phyloP scores from a whole-genome alignment of 2,113 vertebrate genomes.

The Eleginops maclovinus region DNA sequence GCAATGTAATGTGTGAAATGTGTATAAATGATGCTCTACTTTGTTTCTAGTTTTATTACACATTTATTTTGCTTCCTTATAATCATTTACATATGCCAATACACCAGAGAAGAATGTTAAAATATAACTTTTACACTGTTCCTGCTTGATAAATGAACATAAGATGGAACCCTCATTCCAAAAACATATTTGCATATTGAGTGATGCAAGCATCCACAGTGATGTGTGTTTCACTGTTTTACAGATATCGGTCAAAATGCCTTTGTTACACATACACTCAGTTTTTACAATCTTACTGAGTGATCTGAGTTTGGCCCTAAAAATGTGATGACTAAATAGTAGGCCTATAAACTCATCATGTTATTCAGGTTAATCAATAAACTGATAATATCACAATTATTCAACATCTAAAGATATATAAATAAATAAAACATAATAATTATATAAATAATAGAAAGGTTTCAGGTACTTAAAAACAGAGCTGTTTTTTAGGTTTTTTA shows the following conservation, averaged over 20 bases:
- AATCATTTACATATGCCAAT: not conserved
- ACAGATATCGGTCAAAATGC: not conserved
- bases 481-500: too few species aligned
- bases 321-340: too few species aligned
- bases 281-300: too few species aligned
- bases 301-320: too few species aligned
- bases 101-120: not conserved
- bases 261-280: too few species aligned
- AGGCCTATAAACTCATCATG: too few species aligned
- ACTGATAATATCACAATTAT: too few species aligned
- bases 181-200: not conserved
- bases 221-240: not conserved
- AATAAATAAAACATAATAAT: too few species aligned
- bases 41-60: not conserved
- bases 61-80: not conserved
- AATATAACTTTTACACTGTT: not conserved
- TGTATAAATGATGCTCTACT: not conserved
- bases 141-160: not conserved
- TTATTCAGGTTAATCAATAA: too few species aligned
- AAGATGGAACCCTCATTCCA: not conserved
- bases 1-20: not conserved
- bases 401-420: too few species aligned
- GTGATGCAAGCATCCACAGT: not conserved
- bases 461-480: too few species aligned
- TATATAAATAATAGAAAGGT: too few species aligned